Base-by-base conservation (phyloP, 2,888 invertebrate species). In the Amphipoea lucens region DNA sequence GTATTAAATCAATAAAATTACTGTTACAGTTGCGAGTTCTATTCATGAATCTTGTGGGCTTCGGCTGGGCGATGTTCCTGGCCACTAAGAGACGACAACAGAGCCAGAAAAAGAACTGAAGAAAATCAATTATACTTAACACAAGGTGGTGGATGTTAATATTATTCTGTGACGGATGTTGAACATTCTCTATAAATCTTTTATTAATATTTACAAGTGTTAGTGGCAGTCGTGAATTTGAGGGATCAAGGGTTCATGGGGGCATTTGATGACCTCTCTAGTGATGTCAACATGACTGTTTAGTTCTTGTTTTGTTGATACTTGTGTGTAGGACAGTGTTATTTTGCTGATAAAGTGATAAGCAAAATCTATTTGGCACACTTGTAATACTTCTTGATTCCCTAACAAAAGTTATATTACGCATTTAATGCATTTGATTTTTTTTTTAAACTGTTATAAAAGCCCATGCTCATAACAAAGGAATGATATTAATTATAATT, bases 51-150 rank as follows among this genome's bases (percentile, higher is more conserved):
- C 90, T 98, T n/a, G 97, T 98, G 79, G 98, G 98, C 69, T 98
- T 98, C 91, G 97, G 98, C 88, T 98, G 98, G 98, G 97, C 98
- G 2, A 97, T 98, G 92, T 98, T 98, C 92, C 91, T 98, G 74
- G 98, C 98, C 4, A 97, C 97, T 82, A 98, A 98, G 92, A 97
- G 98, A 90, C 97, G 98, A 20, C 97, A 97, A 89, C 94, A 95
- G 83, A 93, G 89, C 79, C 93, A 95, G 88, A 96, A 93, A 88
- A 96, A 95, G 78, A 91, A 93, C 86, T 91, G 88, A 92, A 82
- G 42, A 48, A 57, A 72, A 54, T 36, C 0, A 69, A 76, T 54
- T 54, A 75, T 83, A 78, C 77, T 83, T 78, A 72, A 78, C 67
- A 75, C 66, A 57, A 78, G 90, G 91, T 91, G 92, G 91, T 87